A percentile compares a stretch with the other conserved stretches of the same genome.
Evolutionary conservation across 2,113 vertebrate genomes (phyloP).

Genomic region (Nymphicus hollandicus): DNA sequence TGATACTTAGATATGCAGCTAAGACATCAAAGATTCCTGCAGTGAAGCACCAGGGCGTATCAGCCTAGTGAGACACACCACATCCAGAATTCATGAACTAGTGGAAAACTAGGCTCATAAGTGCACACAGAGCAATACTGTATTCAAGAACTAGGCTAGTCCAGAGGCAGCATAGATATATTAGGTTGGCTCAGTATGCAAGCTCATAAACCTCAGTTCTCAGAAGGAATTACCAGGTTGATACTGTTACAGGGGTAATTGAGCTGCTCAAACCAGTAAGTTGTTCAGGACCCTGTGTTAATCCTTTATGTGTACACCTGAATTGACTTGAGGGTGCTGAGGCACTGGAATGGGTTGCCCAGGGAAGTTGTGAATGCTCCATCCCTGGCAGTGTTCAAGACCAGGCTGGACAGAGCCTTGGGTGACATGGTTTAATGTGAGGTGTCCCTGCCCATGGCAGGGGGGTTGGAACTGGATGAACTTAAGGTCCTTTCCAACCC

Average conservation of each 20-base stretch:
- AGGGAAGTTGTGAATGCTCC: no score
- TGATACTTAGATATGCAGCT: background rate
- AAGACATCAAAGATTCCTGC: background rate
- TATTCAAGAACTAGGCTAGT: background rate
- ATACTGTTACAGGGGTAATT: background rate
- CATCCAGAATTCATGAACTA: background rate
- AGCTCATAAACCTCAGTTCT: background rate
- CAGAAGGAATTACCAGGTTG: background rate
- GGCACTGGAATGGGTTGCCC: no score
- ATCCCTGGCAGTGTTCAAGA: no score
- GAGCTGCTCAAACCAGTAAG: background rate
- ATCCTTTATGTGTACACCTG: background rate
- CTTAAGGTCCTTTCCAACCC: no score
- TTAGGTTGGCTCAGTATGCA: background rate
- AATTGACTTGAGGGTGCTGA: no score
- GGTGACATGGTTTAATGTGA: no score
- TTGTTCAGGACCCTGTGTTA: background rate
- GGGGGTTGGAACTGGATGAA: no score
- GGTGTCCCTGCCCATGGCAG: no score
- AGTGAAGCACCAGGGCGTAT: background rate
- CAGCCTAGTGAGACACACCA: background rate
- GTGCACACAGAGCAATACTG: background rate
- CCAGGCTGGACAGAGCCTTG: no score
- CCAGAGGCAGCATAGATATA: background rate
- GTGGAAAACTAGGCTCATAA: background rate